Base-by-base conservation (phyloP, 2,888 invertebrate species). In the Bombylius discolor region DNA sequence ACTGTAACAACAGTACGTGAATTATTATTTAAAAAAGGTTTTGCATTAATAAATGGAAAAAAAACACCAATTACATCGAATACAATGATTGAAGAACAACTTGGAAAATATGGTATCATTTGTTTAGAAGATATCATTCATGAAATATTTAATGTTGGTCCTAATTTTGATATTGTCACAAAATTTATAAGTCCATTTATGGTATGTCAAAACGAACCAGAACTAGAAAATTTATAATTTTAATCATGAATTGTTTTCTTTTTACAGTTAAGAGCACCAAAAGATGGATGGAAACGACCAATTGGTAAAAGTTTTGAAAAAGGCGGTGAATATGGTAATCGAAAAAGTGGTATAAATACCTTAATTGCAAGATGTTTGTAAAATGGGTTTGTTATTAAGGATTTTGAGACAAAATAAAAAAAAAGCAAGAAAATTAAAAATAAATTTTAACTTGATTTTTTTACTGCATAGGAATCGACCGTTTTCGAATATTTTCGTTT, bases 71-170 rank as follows among this genome's bases (percentile, higher is more conserved):
- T 74, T 49, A 70, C 71, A 56, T 74, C 74, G 1, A 74, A 74
- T 58, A 69, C 70, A 4, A 65, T 72, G 68, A 69, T 74, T 14
- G 74, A 74, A 59, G 69, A 73, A 47, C 62, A 70, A 4, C 60
- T 74, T 33, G 75, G 74, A 5, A 65, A 68, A 0, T 64, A 69
- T 56, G 75, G 74, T 12, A 67, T 74, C 1, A 73, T 74, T 51
- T 74, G 74, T 58, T 63, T 74, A 58, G 74, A 74, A 56, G 74
- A 74, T 60, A 69, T 74, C 31, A 71, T 74, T 11, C 75, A 74
- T 56, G 74, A 74, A 60, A 66, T 74, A 12, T 71, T 64, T 42
- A 72, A 73, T 7, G 72, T 72, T 12, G 74, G 74, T 0, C 64
- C 69, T 0, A 69, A 74, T 55, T 74, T 74, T 52, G 65, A 66